These are phyloP conservation scores for Drosophila anceps DNA, from an alignment of 2,888 invertebrate species.

Conservation along the genomic window DNA sequence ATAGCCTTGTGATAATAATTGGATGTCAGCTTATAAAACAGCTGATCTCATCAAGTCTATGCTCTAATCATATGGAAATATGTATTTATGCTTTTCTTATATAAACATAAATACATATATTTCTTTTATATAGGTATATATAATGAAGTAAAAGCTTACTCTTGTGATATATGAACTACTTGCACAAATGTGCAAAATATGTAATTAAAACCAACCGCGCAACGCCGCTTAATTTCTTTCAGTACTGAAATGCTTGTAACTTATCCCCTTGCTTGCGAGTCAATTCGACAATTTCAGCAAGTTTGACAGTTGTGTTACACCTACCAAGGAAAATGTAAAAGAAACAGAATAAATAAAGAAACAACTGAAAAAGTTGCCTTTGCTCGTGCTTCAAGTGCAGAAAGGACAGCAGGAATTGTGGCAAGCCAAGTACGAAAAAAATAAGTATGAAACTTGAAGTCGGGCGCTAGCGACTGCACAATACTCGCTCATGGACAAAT, in stretches of 20 bases:
- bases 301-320: slow-evolving; percentile 74
- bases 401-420: slow-evolving; percentile 53
- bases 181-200: not conserved
- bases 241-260: slow-evolving; percentile 12
- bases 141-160: too few species aligned
- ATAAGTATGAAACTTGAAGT: not conserved
- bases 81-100: not conserved
- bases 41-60: slow-evolving; percentile 29
- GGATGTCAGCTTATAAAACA: slow-evolving; percentile 26
- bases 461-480: not conserved
- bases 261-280: slow-evolving; percentile 31
- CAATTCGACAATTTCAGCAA: slow-evolving; percentile 61
- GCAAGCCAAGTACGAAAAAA: slow-evolving; percentile 44
- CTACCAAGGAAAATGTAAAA: slow-evolving; percentile 27
- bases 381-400: slow-evolving; percentile 68
- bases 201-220: not conserved
- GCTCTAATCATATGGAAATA: not conserved
- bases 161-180: not conserved
- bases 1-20: slow-evolving; percentile 27
- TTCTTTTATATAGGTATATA: too few species aligned
- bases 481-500: not conserved
- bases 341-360: slow-evolving; percentile 21
- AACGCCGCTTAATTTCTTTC: not conserved
- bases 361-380: slow-evolving; percentile 67
- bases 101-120: not conserved